A percentile compares a stretch with the other conserved stretches of the same genome.
These are phyloP conservation scores for Loxodonta africana DNA, from an alignment of 2,113 vertebrate genomes.

Conservation along the genomic window DNA sequence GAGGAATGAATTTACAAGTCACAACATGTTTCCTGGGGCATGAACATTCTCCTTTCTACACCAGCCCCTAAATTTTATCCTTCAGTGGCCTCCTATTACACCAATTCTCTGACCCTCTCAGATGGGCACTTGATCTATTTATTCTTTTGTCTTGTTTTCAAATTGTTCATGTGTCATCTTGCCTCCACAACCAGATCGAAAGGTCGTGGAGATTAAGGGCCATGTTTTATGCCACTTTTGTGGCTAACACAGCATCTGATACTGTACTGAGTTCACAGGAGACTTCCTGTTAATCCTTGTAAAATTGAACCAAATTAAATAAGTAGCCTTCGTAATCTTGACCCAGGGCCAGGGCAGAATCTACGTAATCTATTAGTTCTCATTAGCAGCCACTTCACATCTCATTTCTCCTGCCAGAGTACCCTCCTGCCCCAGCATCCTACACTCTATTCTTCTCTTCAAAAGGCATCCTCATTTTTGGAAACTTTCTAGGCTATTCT, in stretches of 20 bases:
- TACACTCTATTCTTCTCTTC: not conserved
- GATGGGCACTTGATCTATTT: conserved; percentile 48
- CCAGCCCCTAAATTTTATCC: conserved; percentile 37
- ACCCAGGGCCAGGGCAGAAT: not conserved
- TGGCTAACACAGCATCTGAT: conserved; percentile 27
- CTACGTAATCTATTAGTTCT: not conserved
- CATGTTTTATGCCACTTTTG: conserved; percentile 44
- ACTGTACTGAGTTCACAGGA: not conserved
- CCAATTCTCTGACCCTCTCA: conserved; percentile 31
- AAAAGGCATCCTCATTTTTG: not conserved
- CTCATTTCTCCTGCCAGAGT: not conserved
- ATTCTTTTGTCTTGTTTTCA: conserved; percentile 65
- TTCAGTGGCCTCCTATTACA: conserved; percentile 35
- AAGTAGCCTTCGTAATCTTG: conserved; percentile 41
- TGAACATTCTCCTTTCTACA: conserved; percentile 39
- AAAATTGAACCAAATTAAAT: conserved; percentile 36
- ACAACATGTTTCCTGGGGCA: conserved; percentile 65
- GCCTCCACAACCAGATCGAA: conserved; percentile 34
- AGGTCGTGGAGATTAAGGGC: conserved; percentile 56
- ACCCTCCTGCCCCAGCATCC: not conserved
- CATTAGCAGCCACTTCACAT: not conserved
- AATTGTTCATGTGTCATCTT: conserved; percentile 52
- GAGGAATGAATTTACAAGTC: not conserved
- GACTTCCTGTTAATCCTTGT: conserved; percentile 1
- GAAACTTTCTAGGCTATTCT: not conserved